Evolutionary conservation across 2,113 vertebrate species (phyloP).

Genomic region (Peromyscus polionotus): DNA sequence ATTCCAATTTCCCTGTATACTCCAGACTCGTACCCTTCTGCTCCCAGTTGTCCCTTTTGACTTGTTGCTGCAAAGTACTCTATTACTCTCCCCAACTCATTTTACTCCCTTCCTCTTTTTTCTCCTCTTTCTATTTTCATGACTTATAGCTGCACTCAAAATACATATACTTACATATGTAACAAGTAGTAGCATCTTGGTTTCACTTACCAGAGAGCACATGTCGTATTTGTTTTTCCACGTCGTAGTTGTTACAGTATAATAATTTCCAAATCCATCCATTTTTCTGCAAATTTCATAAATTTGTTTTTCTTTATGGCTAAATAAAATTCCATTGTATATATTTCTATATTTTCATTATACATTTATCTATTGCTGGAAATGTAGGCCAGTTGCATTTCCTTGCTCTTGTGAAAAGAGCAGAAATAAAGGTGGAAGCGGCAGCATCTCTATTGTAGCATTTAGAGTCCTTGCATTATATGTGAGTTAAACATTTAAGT

Average conservation of each 20-base stretch:
- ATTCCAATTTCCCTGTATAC: background rate
- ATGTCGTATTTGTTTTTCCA: background rate
- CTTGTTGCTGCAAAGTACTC: background rate
- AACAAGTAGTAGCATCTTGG: background rate
- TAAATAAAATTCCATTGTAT: background rate
- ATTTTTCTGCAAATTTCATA: background rate
- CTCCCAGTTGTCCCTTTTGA: background rate
- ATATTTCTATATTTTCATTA: background rate
- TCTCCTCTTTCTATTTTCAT: background rate
- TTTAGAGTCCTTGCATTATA: background rate
- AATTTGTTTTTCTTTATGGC: background rate
- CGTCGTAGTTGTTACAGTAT: background rate
- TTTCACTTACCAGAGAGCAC: too few species aligned
- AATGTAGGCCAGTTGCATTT: background rate
- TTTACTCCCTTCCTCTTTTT: too few species aligned
- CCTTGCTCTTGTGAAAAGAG: background rate
- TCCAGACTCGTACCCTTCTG: background rate
- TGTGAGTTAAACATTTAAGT: background rate
- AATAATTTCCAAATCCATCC: background rate
- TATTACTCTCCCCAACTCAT: background rate
- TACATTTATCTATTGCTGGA: background rate
- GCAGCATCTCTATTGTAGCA: background rate
- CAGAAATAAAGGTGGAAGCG: background rate
- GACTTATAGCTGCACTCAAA: background rate
- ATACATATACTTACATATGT: background rate